phyloP scores from a whole-genome alignment of 1,140 invertebrate genomes.

The Drosophila nannoptera region DNA sequence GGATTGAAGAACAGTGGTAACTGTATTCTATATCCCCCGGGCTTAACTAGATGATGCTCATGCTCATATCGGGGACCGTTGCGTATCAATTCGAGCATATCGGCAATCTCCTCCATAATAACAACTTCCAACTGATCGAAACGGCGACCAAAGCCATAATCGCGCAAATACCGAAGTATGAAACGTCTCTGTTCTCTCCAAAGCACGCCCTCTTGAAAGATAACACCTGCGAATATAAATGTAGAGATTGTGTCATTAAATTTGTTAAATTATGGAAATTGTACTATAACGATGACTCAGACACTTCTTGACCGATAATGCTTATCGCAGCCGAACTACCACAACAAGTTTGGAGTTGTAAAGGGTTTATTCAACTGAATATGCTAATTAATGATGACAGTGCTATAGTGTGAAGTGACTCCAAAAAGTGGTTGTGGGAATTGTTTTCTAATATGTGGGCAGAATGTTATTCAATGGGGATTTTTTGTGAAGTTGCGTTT shows the following conservation, averaged over 20 bases:
- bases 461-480: no score
- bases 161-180: conserved; percentile 84
- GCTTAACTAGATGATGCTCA: conserved; percentile 80
- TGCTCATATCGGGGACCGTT: conserved; percentile 80
- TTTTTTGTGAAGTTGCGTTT: no score
- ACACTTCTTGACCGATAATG: not conserved
- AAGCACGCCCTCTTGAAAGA: conserved; percentile 83
- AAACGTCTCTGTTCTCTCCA: conserved; percentile 88
- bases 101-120: conserved; percentile 80
- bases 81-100: conserved; percentile 81
- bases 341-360: not conserved
- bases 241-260: not conserved
- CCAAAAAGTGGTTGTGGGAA: no score
- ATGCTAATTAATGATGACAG: no score
- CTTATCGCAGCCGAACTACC: not conserved
- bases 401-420: no score
- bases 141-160: conserved; percentile 86
- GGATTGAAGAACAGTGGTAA: conserved; percentile 80
- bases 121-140: conserved; percentile 80
- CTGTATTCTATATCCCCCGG: conserved; percentile 78
- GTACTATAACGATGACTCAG: no score
- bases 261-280: not conserved
- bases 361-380: no score
- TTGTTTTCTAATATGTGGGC: no score
- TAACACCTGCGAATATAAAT: conserved; percentile 80